phyloP scores from a whole-genome alignment of 2,888 invertebrate genomes.

The Agelastica alni region DNA sequence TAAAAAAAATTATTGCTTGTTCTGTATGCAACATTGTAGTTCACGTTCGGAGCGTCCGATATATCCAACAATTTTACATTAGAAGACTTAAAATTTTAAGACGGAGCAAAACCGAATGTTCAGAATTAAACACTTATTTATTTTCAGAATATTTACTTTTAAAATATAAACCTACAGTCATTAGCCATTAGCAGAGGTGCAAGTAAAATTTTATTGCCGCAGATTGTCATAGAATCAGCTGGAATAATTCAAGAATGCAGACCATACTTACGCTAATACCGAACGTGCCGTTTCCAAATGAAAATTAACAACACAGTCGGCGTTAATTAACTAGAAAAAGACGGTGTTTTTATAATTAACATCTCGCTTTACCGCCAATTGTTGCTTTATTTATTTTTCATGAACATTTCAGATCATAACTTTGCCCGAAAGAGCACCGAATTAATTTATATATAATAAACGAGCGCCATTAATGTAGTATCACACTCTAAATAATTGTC shows the following conservation, averaged over 20 bases:
- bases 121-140: too few species aligned
- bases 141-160: too few species aligned
- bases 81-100: too few species aligned
- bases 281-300: slow-evolving; percentile 38
- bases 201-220: slow-evolving; percentile 29
- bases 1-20: too few species aligned
- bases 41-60: too few species aligned
- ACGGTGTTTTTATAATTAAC: slow-evolving; percentile 43
- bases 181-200: too few species aligned
- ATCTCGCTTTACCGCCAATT: slow-evolving; percentile 38
- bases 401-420: slow-evolving; percentile 22
- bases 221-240: slow-evolving; percentile 34
- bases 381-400: slow-evolving; percentile 38
- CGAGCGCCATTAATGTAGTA: too few species aligned
- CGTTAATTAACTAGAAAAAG: slow-evolving; percentile 42
- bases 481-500: too few species aligned
- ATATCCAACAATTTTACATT: too few species aligned
- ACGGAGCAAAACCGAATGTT: too few species aligned
- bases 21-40: too few species aligned
- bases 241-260: slow-evolving; percentile 41
- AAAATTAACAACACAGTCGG: slow-evolving; percentile 40
- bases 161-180: too few species aligned
- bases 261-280: slow-evolving; percentile 38
- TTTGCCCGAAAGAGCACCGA: slow-evolving; percentile 1
- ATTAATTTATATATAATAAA: not conserved